A percentile compares a stretch with the other conserved stretches of the same genome.
Evolutionary conservation across 2,888 invertebrate genomes (phyloP).

Genomic region (Phyto melanocephala): DNA sequence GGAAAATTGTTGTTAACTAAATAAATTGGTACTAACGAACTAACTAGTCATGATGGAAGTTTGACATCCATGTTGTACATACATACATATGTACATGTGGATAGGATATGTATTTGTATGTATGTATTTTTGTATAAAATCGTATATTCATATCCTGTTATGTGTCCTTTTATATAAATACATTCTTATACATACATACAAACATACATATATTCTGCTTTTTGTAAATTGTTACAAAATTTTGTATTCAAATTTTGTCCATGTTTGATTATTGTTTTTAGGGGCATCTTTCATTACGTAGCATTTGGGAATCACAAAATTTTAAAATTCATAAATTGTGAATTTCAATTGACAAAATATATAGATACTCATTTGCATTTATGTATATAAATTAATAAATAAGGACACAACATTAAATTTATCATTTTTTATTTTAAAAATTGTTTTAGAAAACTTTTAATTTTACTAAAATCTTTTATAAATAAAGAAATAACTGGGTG

Average conservation of each 20-base stretch:
- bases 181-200: not conserved
- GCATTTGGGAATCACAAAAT: constrained; percentile 41
- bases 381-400: no score
- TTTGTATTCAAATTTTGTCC: constrained; percentile 65
- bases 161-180: constrained; percentile 32
- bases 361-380: no score
- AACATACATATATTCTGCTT: not conserved
- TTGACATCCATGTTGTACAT: constrained; percentile 35
- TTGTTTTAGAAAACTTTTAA: no score
- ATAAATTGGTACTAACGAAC: constrained; percentile 16
- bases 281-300: constrained; percentile 11
- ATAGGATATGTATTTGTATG: no score
- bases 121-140: not conserved
- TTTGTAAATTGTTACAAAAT: constrained; percentile 52
- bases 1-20: constrained; percentile 36
- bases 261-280: constrained; percentile 52
- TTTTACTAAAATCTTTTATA: no score
- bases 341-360: no score
- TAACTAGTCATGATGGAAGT: constrained; percentile 26
- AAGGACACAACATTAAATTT: no score
- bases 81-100: not conserved
- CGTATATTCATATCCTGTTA: not conserved
- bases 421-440: no score
- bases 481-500: no score
- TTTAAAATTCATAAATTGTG: constrained; percentile 18